Evolutionary conservation across 2,888 invertebrate species (phyloP), one percentile per base, ranked within the genome.

Genomic region (Melanchra persicariae): DNA sequence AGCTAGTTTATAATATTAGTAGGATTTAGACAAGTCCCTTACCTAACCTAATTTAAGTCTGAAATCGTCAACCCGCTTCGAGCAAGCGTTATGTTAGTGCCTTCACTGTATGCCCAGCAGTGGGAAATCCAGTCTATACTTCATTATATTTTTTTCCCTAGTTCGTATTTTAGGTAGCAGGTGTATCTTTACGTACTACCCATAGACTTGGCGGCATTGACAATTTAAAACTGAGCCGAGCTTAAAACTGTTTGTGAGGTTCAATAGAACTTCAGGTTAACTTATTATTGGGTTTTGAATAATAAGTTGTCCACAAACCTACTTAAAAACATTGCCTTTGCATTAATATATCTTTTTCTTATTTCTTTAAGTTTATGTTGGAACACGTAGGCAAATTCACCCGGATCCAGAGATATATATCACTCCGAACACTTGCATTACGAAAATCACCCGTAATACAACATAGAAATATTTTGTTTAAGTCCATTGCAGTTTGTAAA

Each of bases 211-310:
- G 10, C 19, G 61, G 8, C 34, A 8, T 22, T 51, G 37, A 66
- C 17, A 61, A 40, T 49, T 60, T 15, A 22, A 22, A 40, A 60
- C 12, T 6, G 24, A 40, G n/a, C 17, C 49, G 17, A 40, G 17
- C 47, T 49, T 6, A 24, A 30, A 34, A 19, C 34, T 7, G 43
- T 40, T 47, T 26, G 8, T 17, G 17, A 3, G 24, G n/a, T 73
- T 62, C 47, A 40, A 63, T 19, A 6, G 1, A 49, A 43, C 24
- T 34, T 49, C n/a, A 9, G 22, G 45, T 49, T 49, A n/a, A 55
- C 26, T 30, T 51, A 2, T 15, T 40, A 55, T 43, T 34, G 15
- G 34, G 19, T 26, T 43, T 0, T 74, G 34, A 74, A 55, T 72
- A 57, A 43, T 65, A 22, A 55, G 57, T 57, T 7, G 26, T 49